A percentile compares a stretch with the other conserved stretches of the same genome.
phyloP scores from a whole-genome alignment of 2,797 vertebrate species.

The Denticeps clupeoides region DNA sequence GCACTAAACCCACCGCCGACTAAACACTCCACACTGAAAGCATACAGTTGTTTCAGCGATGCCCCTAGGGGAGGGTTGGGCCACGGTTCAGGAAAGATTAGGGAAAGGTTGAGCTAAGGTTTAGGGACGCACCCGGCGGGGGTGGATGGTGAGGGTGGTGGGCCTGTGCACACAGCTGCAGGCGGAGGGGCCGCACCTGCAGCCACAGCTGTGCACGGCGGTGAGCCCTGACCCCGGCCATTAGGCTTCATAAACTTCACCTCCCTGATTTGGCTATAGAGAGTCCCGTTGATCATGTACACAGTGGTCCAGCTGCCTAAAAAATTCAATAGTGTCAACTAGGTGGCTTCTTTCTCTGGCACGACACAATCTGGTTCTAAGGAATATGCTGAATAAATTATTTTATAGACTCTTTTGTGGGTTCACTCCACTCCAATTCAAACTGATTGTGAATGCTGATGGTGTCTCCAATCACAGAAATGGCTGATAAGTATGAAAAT shows the following conservation, averaged over 20 bases:
- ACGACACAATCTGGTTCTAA: too few species aligned
- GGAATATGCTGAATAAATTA: too few species aligned
- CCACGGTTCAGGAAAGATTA: conserved; percentile 1
- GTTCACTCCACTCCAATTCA: too few species aligned
- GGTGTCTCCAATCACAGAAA: too few species aligned
- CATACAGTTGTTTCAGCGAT: conserved; percentile 2
- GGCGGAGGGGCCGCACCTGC: conserved; percentile 15
- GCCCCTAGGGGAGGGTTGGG: neutral
- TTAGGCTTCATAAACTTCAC: conserved; percentile 21
- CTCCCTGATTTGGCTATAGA: conserved; percentile 2
- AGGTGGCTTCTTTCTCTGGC: too few species aligned
- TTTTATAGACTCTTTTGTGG: too few species aligned
- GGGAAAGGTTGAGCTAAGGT: neutral
- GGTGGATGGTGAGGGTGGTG: neutral
- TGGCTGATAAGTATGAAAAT: too few species aligned
- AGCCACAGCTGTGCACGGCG: conserved; percentile 13
- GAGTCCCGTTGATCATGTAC: too few species aligned
- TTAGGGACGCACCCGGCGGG: neutral
- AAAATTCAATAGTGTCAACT: too few species aligned
- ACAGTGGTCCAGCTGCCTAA: too few species aligned
- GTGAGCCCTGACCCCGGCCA: conserved; percentile 4
- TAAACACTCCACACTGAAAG: neutral
- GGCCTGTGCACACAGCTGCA: conserved; percentile 12
- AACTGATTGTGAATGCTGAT: too few species aligned
- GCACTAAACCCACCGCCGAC: neutral